Evolutionary conservation across 2,113 vertebrate species (phyloP), one percentile per base, ranked within the genome.

Genomic region (Carollia perspicillata): DNA sequence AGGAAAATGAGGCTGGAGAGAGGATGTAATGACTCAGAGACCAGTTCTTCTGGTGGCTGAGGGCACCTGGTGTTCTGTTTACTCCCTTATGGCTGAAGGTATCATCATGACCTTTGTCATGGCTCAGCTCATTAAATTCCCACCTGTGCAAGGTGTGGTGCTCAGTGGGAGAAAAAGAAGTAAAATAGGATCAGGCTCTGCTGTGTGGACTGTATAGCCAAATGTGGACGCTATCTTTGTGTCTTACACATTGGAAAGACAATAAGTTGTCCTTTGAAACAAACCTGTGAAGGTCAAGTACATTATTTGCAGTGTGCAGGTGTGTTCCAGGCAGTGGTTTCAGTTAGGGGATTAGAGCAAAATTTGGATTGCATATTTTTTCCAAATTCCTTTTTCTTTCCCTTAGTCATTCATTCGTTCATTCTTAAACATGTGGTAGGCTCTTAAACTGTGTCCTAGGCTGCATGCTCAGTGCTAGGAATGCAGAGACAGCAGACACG

Each of bases 71-170:
- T 80, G 77, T 90, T 89, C 65, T 84, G 0, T 72, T 72, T 91
- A 68, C 37, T 93, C 51, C 77, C 12, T 0, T 89, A 51, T 72
- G n/a, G 72, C 35, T 37, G 6, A 42, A 90, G 81, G 4, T 3
- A 1, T 89, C 85, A 18, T 90, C n/a, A n/a, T 95, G 33, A 40
- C 55, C 74, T 51, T 88, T 2, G 10, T 49, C 69, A 77, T 84
- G 3, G 0, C 40, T 89, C 4, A 40, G 49, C 20, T 91, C 44
- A 91, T 86, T 94, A 85, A 88, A 63, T 9, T 20, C 40, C 42
- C 14, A 83, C 72, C 65, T 86, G 6, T 90, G 53, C 63, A 93
- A 91, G 79, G 37, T 86, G 83, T 86, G 84, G 89, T 95, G 49
- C 88, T 95, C 66, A 84, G 28, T 72, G 8, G 44, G 63, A 49